phyloP scores from a whole-genome alignment of 2,797 vertebrate genomes.

The Lepilemur ruficaudatus region DNA sequence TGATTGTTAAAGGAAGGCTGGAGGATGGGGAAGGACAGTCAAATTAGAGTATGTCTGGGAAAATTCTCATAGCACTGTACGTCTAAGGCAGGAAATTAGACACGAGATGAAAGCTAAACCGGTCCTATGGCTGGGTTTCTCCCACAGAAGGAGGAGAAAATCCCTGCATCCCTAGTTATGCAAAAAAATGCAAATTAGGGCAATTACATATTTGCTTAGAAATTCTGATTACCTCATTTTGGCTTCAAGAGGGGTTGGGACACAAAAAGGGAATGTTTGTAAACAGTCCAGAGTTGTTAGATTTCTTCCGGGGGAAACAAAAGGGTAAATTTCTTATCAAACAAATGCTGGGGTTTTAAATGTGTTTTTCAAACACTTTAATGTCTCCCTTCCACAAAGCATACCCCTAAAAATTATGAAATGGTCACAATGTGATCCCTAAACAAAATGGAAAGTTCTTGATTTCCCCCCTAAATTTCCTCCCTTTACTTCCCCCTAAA shows the following conservation, averaged over 20 bases:
- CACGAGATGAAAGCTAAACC: constrained; percentile 44
- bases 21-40: neutral
- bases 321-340: constrained; percentile 70
- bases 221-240: constrained; percentile 60
- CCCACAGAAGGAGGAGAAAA: constrained; percentile 59
- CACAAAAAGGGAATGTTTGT: constrained; percentile 70
- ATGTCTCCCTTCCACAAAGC: neutral
- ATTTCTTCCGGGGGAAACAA: constrained; percentile 64
- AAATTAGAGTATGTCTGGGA: neutral
- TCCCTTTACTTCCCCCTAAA: neutral
- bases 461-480: neutral
- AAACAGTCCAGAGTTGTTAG: constrained; percentile 43
- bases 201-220: constrained; percentile 40
- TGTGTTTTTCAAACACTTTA: constrained; percentile 16
- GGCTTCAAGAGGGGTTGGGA: constrained; percentile 47
- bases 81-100: constrained; percentile 47
- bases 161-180: constrained; percentile 49
- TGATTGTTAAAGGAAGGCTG: constrained; percentile 12
- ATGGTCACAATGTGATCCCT: neutral
- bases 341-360: constrained; percentile 41
- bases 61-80: constrained; percentile 33
- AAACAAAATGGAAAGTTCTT: constrained; percentile 1
- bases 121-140: constrained; percentile 63
- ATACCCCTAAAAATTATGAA: neutral
- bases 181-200: constrained; percentile 66